Evolutionary conservation across 2,797 vertebrate genomes (phyloP), one percentile per base, ranked within the genome.

Genomic region (Acanthurus tractus): DNA sequence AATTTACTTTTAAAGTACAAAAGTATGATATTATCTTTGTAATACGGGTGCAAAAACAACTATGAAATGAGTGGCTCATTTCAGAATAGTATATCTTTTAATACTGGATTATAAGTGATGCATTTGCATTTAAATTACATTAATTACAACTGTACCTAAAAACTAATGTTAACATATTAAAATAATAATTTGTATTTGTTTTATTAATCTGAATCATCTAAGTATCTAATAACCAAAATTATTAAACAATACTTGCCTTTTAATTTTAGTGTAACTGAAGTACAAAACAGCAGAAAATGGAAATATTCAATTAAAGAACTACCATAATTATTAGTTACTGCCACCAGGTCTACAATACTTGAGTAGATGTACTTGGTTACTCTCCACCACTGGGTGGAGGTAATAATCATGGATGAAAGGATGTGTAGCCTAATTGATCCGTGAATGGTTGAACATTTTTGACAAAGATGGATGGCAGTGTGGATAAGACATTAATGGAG

Each of bases 401-500:
- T 38, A 46, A 45, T 54, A 38, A 75, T 58, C 0, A 22, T 7
- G 53, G 42, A 22, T 69, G 20, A 49, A 14, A 3, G 10, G n/a
- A 18, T 17, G 22, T 61, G 56, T 20, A 10, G 49, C 8, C 7
- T 65, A 3, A 1, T 22, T 34, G 7, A 55, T 29, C n/a, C 45
- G 29, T 42, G 10, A 63, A 72, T 48, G 36, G 36, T 57, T 44
- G 22, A 22, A 40, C 2, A 5, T 61, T 34, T 56, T 22, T 44
- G 23, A 55, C 10, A 49, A 22, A 76, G 57, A 66, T 23, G 53
- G 38, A n/a, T 25, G 42, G 49, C 14, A 64, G 15, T 18, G n/a
- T n/a, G 56, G 5, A 15, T 49, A 63, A 50, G 6, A 54, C 18
- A 67, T 2, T 34, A 15, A 42, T 42, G 49, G 15, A 46, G 22